Percentiles rank a stretch among this genome's conserved stretches.
Conservation (phyloP, 1,140 invertebrate genomes). For the Olivierus martensii region DNA sequence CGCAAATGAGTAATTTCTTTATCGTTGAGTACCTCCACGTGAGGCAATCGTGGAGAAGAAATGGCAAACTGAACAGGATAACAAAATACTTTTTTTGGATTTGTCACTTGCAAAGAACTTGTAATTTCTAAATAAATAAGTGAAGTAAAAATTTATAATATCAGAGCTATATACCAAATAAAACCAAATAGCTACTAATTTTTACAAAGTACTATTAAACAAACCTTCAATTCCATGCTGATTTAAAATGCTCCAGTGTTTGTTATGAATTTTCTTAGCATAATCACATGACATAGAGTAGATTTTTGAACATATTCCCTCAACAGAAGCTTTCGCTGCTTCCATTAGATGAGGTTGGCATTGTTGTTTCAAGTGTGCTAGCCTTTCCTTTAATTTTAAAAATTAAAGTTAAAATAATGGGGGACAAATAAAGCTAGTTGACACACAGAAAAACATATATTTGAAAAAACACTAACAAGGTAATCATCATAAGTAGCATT, state of each 20-base stretch:
- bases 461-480: slow-evolving; percentile 22
- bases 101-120: slow-evolving; percentile 40
- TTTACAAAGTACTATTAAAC: too few relatives aligned
- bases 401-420: neutral
- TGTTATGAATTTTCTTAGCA: slow-evolving; percentile 76
- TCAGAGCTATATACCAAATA: too few relatives aligned
- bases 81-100: slow-evolving; percentile 79
- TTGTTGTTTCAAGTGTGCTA: slow-evolving; percentile 54
- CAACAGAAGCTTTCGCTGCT: slow-evolving; percentile 83
- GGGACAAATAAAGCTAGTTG: neutral
- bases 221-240: slow-evolving; percentile 57
- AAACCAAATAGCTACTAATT: too few relatives aligned
- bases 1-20: slow-evolving; percentile 62
- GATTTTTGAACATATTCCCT: slow-evolving; percentile 89
- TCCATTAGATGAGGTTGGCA: slow-evolving; percentile 90
- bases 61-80: slow-evolving; percentile 83
- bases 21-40: slow-evolving; percentile 66
- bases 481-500: slow-evolving; percentile 88
- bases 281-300: slow-evolving; percentile 84
- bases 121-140: slow-evolving; percentile 36
- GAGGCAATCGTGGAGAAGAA: slow-evolving; percentile 65
- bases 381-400: slow-evolving; percentile 27
- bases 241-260: slow-evolving; percentile 67
- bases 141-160: too few relatives aligned
- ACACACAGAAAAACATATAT: slow-evolving; percentile 3